phyloP scores from a whole-genome alignment of 1,140 invertebrate species.

The Heliconius eleuchia region DNA sequence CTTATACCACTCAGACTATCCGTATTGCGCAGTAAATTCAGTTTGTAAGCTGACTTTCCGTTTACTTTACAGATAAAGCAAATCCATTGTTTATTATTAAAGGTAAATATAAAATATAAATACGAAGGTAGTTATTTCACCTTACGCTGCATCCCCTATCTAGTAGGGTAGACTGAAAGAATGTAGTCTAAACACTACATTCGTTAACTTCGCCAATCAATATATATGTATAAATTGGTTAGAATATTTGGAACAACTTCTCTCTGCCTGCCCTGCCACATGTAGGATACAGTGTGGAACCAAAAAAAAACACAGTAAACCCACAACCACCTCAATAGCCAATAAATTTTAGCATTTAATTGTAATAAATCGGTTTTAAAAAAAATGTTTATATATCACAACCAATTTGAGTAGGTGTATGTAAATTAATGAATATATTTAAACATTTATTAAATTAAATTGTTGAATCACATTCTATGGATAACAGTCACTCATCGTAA shows the following conservation, averaged over 20 bases:
- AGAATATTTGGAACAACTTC: too few species aligned
- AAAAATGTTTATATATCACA: background rate
- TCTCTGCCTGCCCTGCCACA: too few species aligned
- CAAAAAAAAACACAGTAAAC: background rate
- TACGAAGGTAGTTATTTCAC: too few species aligned
- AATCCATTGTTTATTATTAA: slow-evolving; percentile 2
- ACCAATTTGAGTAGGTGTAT: background rate
- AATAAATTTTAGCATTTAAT: background rate
- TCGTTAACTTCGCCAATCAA: too few species aligned
- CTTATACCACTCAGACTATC: background rate
- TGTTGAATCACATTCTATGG: background rate
- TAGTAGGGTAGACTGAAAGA: too few species aligned
- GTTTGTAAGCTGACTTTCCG: background rate
- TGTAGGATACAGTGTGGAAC: too few species aligned
- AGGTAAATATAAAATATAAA: background rate
- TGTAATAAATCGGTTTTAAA: slow-evolving; percentile 1
- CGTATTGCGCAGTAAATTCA: slow-evolving; percentile 2
- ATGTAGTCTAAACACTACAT: too few species aligned
- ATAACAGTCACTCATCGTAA: background rate
- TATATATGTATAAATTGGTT: too few species aligned
- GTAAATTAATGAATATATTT: slow-evolving; percentile 2
- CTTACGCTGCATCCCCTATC: too few species aligned
- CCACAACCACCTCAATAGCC: background rate
- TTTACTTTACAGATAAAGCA: background rate
- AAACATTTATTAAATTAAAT: slow-evolving; percentile 6